Base-by-base conservation (phyloP, 2,888 invertebrate genomes). In the Nomada fucata region DNA sequence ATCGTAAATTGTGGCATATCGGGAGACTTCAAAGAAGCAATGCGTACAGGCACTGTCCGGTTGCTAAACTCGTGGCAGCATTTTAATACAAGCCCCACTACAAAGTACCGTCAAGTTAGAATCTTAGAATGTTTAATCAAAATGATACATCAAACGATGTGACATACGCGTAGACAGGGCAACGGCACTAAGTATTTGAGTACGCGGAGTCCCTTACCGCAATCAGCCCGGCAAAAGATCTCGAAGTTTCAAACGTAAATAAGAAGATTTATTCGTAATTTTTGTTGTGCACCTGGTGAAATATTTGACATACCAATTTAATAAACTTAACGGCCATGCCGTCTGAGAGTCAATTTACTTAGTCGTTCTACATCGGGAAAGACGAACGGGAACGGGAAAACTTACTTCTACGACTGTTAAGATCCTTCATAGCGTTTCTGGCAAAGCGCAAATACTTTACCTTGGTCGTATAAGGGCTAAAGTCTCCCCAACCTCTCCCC, bases 271-370 rank as follows among this genome's bases (percentile, higher is more conserved):
- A 67, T 77, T 71, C 70, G 75, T 59, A 60, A 83, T 83, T 76
- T 36, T 81, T n/a, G 65, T 20, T 68, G 64, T 65, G 71, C 47
- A 57, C 63, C 29, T 53, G 42, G 15, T 10, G 64, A 20, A 73
- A 83, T 75, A 64, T 81, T 83, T 77, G 82, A 69, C 74, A 64
- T 82, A 55, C 74, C 77, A 83, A 83, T 83, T 81, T 75, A 77
- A 83, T 83, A 83, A 82, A 75, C 74, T 67, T 83, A 83, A 83
- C 77, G 81, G 74, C 77, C 79, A 60, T 76, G 79, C 76, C 79
- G 83, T 83, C 83, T 75, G 78, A 83, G 55, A 83, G 79, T 79
- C 75, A 75, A 83, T 83, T 83, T 83, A 78, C 74, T 83, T 82
- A 82, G 61, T 67, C 69, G 60, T 50, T 65, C 65, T 15, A 23